Percentiles rank a stretch among this genome's conserved stretches.
Evolutionary conservation across 2,113 vertebrate genomes (phyloP).

Genomic region (Bostrychus sinensis): DNA sequence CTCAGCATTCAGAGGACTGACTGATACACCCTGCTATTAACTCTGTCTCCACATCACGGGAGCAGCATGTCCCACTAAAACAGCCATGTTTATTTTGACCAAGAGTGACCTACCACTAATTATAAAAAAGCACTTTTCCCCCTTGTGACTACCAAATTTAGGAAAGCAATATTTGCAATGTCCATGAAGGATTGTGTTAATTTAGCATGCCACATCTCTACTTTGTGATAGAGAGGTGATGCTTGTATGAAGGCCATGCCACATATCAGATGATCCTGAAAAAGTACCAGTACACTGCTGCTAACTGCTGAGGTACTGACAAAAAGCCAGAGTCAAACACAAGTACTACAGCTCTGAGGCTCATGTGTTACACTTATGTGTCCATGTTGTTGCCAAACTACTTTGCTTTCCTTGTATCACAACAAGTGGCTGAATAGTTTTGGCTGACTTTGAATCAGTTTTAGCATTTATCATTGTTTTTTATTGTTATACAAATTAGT

Average conservation of each 20-base stretch:
- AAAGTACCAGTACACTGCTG: conserved; percentile 10
- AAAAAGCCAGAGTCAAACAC: conserved; percentile 46
- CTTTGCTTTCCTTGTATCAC: background rate
- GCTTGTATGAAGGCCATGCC: conserved; percentile 33
- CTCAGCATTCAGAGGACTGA: conserved; percentile 59
- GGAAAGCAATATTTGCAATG: background rate
- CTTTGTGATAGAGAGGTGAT: conserved; percentile 24
- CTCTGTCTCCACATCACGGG: conserved; percentile 11
- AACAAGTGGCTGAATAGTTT: background rate
- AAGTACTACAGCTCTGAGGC: conserved; percentile 34
- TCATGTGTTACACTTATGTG: conserved; percentile 36
- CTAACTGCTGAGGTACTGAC: conserved; percentile 31
- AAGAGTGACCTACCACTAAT: conserved; percentile 16
- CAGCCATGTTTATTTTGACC: conserved; percentile 40
- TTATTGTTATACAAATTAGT: background rate
- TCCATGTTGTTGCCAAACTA: conserved; percentile 15
- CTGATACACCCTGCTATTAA: conserved; percentile 74
- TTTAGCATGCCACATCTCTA: background rate
- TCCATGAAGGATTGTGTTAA: conserved; percentile 5
- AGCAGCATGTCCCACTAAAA: conserved; percentile 27
- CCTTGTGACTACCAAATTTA: background rate
- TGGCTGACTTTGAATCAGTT: background rate
- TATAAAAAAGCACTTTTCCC: conserved; percentile 12
- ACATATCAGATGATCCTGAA: conserved; percentile 49
- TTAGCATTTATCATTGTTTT: background rate